A percentile compares a stretch with the other conserved stretches of the same genome.
These are phyloP conservation scores for Brienomyrus longianalis DNA, from an alignment of 2,113 vertebrate species.

Conservation along the genomic window DNA sequence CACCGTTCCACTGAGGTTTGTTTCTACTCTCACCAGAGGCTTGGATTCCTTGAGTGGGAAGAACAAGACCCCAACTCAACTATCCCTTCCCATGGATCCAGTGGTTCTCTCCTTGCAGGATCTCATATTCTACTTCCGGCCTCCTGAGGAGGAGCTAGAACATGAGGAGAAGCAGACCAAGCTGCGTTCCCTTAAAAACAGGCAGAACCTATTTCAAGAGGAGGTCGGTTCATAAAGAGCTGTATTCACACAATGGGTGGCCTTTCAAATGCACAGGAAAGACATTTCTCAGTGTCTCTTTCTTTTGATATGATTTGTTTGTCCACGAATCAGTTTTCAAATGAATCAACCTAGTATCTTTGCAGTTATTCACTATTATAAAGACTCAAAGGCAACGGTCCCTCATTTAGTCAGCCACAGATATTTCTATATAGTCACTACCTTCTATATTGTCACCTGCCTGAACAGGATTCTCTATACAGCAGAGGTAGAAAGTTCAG, in stretches of 20 bases:
- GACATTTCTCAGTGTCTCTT: neutral
- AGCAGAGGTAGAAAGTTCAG: neutral
- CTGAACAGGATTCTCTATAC: neutral
- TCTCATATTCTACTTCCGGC: conserved; percentile 83
- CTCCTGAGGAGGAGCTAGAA: conserved; percentile 79
- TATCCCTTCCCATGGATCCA: conserved; percentile 71
- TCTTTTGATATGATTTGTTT: neutral
- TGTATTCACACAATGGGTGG: neutral
- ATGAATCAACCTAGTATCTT: neutral
- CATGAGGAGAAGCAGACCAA: conserved; percentile 88
- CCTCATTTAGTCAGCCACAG: neutral
- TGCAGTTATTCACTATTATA: neutral
- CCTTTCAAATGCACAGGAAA: neutral
- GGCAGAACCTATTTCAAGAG: conserved; percentile 88
- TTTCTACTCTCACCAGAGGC: conserved; percentile 54
- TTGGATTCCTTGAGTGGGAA: conserved; percentile 80
- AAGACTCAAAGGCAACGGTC: neutral
- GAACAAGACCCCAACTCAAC: conserved; percentile 59
- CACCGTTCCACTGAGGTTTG: neutral
- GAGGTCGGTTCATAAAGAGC: conserved; percentile 57
- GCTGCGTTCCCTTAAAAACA: conserved; percentile 79
- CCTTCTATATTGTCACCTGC: neutral
- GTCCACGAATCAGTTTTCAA: neutral
- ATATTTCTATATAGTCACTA: neutral
- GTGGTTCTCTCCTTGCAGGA: conserved; percentile 82